A percentile compares a stretch with the other conserved stretches of the same genome.
Evolutionary conservation across 2,888 invertebrate species (phyloP).

Genomic region (Agrotis exclamationis): DNA sequence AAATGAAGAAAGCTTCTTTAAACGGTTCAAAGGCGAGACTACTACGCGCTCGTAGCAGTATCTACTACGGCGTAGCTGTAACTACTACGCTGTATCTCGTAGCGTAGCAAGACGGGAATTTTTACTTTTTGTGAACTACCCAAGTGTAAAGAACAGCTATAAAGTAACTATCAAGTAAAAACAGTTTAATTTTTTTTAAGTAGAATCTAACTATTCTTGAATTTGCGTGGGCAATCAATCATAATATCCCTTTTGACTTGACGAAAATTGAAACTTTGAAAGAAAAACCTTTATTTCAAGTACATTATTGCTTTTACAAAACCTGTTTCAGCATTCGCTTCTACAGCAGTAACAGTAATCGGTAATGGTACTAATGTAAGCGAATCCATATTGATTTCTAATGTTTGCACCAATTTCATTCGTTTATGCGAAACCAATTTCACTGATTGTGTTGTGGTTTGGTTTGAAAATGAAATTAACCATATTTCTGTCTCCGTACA

Average conservation of each 20-base stretch:
- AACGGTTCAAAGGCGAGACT: conserved; percentile 2
- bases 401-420: conserved; percentile 32
- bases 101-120: conserved; percentile 12
- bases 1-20: not conserved
- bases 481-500: too few relatives aligned
- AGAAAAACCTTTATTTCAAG: not conserved
- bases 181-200: too few relatives aligned
- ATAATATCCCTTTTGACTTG: not conserved
- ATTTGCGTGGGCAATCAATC: not conserved
- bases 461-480: too few relatives aligned
- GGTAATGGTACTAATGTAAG: conserved; percentile 18
- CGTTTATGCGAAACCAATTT: conserved; percentile 44
- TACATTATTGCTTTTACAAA: not conserved
- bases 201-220: not conserved
- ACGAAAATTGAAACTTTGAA: not conserved
- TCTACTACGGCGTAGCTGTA: conserved; percentile 28
- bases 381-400: conserved; percentile 28
- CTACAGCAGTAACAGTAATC: not conserved
- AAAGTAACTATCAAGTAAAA: not conserved
- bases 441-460: conserved; percentile 47
- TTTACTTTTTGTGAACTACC: conserved; percentile 15
- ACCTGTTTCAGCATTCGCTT: not conserved
- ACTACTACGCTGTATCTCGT: conserved; percentile 7
- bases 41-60: conserved; percentile 37
- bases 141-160: not conserved